Conservation (phyloP, 2,113 vertebrate species). For the Cephalopterus ornatus region DNA sequence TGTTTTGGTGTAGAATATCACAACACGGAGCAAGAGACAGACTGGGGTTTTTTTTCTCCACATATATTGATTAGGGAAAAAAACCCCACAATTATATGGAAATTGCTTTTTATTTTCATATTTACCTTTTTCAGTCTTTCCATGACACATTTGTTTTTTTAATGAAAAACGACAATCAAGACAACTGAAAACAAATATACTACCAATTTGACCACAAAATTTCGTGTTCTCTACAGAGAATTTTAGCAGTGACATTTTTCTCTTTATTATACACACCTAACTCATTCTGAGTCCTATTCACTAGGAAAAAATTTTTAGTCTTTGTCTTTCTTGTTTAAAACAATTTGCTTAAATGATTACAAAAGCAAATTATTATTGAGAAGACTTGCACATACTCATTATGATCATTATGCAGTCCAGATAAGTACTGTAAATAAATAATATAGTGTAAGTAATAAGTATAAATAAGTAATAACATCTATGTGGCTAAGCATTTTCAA, state of each 20-base stretch:
- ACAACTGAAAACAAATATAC: not conserved
- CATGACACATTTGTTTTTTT: not conserved
- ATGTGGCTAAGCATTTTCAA: not conserved
- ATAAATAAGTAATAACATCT: slow-evolving; percentile 10
- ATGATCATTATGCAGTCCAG: not conserved
- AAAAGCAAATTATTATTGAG: not conserved
- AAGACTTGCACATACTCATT: not conserved
- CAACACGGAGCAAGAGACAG: not conserved
- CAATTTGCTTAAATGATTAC: not conserved
- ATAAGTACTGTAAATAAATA: slow-evolving; percentile 12
- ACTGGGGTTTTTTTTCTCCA: accelerated
- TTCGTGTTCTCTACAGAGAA: not conserved
- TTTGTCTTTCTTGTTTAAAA: not conserved
- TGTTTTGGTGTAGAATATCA: not conserved
- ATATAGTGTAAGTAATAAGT: not conserved
- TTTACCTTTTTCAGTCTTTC: not conserved
- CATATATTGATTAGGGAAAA: not conserved
- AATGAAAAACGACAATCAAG: not conserved
- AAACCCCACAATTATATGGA: not conserved
- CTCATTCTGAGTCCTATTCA: not conserved
- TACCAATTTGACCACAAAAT: not conserved
- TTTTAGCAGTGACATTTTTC: not conserved
- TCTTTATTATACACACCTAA: not conserved
- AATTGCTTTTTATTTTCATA: not conserved
- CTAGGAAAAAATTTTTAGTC: not conserved